Base-by-base conservation (phyloP, 2,113 vertebrate species). In the Gobiocypris rarus region DNA sequence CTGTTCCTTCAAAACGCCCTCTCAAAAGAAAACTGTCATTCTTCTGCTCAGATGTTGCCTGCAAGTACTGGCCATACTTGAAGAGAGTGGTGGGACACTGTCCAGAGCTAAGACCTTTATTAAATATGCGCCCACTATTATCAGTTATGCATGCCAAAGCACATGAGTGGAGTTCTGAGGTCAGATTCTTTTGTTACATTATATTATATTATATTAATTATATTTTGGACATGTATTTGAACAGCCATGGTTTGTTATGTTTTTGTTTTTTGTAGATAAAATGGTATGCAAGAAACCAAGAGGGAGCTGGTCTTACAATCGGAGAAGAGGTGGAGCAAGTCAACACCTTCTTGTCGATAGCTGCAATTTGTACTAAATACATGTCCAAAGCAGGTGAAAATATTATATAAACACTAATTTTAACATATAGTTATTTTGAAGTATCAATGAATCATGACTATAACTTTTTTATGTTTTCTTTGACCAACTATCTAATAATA, bases 81-180 rank as follows among this genome's bases (percentile, higher is more conserved):
- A 58, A 58, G 54, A 58, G 22, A 58, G 54, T 10, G 22, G 54
- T 58, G 22, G 54, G 22, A 58, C 54, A 58, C 54, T 58, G 54
- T n/a, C 63, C 63, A 5, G 63, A 67, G 63, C 28, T 67, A 67
- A 67, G 28, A 6, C 31, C 63, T 67, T 67, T 67, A 34, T 38
- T 67, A 34, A 67, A 31, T 19, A 67, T 67, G 26, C 31, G 1
- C 15, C 31, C 65, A 67, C 31, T 67, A 19, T 34, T 34, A 67
- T 67, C 63, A 17, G 63, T 67, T 38, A 67, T 67, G 63, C 63
- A 67, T 67, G 63, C 63, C 63, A 67, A 67, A 67, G 63, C 63
- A 67, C 63, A 67, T 9, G 28, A 67, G 28, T 69, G 31, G 65
- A 38, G 65, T 38, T 69, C 17, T 38, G 65, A 69, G 65, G 65